Percentiles rank a stretch among this genome's conserved stretches.
phyloP scores from a whole-genome alignment of 2,797 vertebrate genomes.

The Pseudotriccus pelzelni region DNA sequence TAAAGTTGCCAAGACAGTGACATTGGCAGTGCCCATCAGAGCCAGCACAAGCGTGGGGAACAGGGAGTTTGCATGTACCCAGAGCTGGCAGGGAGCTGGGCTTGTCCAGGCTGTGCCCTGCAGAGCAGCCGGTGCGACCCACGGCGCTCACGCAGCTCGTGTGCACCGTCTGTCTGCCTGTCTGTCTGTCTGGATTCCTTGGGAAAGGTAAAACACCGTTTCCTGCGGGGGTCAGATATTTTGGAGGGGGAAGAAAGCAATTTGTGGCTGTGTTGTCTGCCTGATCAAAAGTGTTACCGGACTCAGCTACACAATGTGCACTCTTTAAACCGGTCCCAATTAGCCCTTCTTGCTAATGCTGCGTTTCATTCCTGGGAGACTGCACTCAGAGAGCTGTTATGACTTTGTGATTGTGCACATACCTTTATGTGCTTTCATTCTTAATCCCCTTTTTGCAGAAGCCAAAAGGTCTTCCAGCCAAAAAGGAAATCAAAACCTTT shows the following conservation, averaged over 20 bases:
- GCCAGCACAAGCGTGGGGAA: accelerated
- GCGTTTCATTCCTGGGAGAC: conserved; percentile 71
- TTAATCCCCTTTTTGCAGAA: conserved; percentile 75
- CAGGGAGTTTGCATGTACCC: not conserved
- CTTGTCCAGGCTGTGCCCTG: not conserved
- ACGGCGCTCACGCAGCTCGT: not conserved
- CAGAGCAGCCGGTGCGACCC: not conserved
- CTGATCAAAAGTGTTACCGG: conserved; percentile 71
- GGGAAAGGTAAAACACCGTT: conserved; percentile 42
- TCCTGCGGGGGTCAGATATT: conserved; percentile 58
- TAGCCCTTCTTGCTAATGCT: conserved; percentile 69
- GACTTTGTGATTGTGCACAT: conserved; percentile 74
- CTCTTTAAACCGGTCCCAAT: conserved; percentile 69
- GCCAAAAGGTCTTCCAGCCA: conserved; percentile 77
- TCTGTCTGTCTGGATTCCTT: conserved; percentile 22
- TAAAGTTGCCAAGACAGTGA: not conserved
- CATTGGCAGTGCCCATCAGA: not conserved
- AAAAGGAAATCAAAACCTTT: conserved; percentile 78
- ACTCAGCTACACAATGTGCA: conserved; percentile 65
- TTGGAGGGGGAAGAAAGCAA: conserved; percentile 67
- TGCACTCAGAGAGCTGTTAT: conserved; percentile 69
- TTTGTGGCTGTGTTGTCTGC: conserved; percentile 66
- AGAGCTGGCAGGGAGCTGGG: not conserved
- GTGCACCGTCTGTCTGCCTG: not conserved
- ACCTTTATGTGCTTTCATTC: conserved; percentile 75